These are phyloP conservation scores for Anguilla marmorata DNA, from an alignment of 2,797 vertebrate genomes.

Conservation along the genomic window DNA sequence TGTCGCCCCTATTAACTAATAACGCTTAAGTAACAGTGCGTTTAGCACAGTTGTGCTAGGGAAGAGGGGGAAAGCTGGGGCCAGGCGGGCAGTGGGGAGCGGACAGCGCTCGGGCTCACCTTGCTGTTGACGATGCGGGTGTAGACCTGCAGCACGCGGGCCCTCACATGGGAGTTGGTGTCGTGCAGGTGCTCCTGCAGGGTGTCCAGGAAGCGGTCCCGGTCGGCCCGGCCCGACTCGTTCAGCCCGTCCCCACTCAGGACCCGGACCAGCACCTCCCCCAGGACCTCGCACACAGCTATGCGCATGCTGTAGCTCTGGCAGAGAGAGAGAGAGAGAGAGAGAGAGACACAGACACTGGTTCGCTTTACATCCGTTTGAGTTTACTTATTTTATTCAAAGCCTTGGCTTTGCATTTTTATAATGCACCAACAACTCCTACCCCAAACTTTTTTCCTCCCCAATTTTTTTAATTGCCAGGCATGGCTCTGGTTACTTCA, in stretches of 20 bases:
- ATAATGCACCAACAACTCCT: neutral
- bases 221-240: constrained; percentile 76
- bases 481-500: too few relatives aligned
- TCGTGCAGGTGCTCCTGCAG: constrained; percentile 90
- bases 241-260: constrained; percentile 86
- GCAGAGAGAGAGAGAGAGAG: constrained; percentile 11
- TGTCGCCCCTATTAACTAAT: too few relatives aligned
- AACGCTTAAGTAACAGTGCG: neutral
- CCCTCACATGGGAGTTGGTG: constrained; percentile 81
- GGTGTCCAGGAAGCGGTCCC: constrained; percentile 87
- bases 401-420: neutral
- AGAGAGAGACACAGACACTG: neutral
- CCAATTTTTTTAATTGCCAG: too few relatives aligned
- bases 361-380: neutral
- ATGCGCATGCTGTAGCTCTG: constrained; percentile 89
- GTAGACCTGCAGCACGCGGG: constrained; percentile 87
- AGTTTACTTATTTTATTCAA: too few relatives aligned
- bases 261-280: constrained; percentile 84
- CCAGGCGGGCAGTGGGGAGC: neutral
- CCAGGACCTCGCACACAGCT: constrained; percentile 85
- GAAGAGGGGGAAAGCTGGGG: neutral
- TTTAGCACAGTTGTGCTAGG: neutral
- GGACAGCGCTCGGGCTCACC: constrained; percentile 59
- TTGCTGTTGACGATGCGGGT: constrained; percentile 86
- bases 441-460: neutral